Evolutionary conservation across 2,888 invertebrate species (phyloP).

Genomic region (Didymodactylos carnosus): DNA sequence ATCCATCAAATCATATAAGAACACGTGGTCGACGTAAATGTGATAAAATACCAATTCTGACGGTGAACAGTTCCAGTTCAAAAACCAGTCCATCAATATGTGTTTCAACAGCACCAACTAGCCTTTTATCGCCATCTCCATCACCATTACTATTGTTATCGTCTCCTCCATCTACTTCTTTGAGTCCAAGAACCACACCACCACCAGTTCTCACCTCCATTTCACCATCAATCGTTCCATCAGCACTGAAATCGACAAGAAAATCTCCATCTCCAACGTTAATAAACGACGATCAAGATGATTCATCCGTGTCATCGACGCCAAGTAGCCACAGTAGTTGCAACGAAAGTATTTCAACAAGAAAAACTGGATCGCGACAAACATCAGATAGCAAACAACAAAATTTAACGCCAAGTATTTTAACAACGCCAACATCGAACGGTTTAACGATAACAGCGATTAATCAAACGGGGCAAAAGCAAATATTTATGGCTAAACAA

Average conservation of each 20-base stretch:
- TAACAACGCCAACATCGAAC: not conserved
- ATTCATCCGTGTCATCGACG: too few species aligned
- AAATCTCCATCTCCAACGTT: not conserved
- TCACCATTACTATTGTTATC: too few species aligned
- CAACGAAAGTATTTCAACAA: not conserved
- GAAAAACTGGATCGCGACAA: not conserved
- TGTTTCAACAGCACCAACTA: too few species aligned
- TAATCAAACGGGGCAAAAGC: not conserved
- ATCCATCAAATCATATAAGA: not conserved
- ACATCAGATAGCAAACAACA: not conserved
- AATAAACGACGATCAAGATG: not conserved
- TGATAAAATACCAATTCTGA: too few species aligned
- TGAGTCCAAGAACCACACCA: too few species aligned
- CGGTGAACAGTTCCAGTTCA: too few species aligned
- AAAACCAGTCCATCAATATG: too few species aligned
- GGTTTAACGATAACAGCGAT: not conserved
- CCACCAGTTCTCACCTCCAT: too few species aligned
- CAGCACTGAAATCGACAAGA: not conserved
- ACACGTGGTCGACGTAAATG: not conserved
- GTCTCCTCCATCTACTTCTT: too few species aligned
- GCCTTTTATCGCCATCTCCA: too few species aligned
- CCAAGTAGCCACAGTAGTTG: too few species aligned
- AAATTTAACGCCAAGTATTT: not conserved
- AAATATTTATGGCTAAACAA: not conserved
- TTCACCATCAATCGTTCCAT: not conserved